A percentile compares a stretch with the other conserved stretches of the same genome.
Conservation (phyloP, 2,888 invertebrate species). For the Eupelmus urozonus region DNA sequence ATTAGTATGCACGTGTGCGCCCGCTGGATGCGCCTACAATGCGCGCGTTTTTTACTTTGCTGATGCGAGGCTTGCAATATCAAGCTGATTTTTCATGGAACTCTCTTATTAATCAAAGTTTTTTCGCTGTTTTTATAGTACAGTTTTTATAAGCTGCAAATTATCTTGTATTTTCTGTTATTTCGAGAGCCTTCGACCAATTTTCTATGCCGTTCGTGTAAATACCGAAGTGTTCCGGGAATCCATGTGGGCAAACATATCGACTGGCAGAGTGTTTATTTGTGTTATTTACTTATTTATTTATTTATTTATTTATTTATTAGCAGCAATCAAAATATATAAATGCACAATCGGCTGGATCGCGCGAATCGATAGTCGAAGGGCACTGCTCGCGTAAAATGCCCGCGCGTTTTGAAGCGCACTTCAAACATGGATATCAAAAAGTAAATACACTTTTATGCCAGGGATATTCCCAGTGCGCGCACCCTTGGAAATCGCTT, state of each 20-base stretch:
- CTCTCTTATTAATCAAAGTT: neutral
- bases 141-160: conserved; percentile 4
- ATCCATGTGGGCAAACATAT: no score
- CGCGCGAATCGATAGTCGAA: no score
- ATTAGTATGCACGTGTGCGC: conserved; percentile 33
- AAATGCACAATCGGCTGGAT: neutral
- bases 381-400: neutral
- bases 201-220: conserved; percentile 6
- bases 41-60: conserved; percentile 8
- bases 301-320: conserved; percentile 47
- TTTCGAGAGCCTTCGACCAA: conserved; percentile 17
- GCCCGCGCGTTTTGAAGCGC: neutral
- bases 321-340: neutral
- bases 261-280: no score
- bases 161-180: neutral
- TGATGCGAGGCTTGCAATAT: neutral
- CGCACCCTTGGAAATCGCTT: neutral
- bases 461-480: neutral
- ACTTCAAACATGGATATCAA: neutral
- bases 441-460: neutral
- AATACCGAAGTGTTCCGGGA: no score
- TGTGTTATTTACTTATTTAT: no score
- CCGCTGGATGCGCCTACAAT: neutral
- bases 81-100: neutral
- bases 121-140: conserved; percentile 4